Conservation (phyloP, 2,888 invertebrate species). For the Anodontia alba region DNA sequence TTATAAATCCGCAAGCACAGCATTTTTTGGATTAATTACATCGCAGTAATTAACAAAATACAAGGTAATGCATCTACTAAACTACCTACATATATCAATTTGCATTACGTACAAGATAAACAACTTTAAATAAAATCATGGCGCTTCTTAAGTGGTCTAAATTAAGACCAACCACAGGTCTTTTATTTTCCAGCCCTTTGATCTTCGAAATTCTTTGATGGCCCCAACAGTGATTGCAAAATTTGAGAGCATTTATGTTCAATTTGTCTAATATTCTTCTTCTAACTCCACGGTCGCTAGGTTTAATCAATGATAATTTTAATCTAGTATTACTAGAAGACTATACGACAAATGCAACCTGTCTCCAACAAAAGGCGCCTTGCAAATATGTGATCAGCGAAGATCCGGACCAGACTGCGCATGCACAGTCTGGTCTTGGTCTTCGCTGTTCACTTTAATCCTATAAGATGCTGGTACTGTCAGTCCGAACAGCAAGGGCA, state of each 20-base stretch:
- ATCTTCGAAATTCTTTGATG: conserved; percentile 3
- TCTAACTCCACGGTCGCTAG: conserved; percentile 9
- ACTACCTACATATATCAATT: not conserved
- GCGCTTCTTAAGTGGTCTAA: conserved; percentile 6
- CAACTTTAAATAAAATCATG: not conserved
- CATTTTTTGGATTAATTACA: too few relatives aligned
- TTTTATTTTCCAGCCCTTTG: conserved; percentile 16
- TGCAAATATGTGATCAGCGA: too few relatives aligned
- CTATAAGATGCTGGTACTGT: too few relatives aligned
- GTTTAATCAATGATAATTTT: conserved; percentile 51
- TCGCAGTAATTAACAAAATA: too few relatives aligned
- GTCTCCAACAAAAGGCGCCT: not conserved
- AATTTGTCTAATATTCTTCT: conserved; percentile 14
- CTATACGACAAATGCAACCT: conserved; percentile 32
- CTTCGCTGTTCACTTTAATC: too few relatives aligned
- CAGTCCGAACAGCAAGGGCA: too few relatives aligned
- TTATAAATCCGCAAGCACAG: too few relatives aligned
- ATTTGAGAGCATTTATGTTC: conserved; percentile 18
- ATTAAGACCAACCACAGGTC: conserved; percentile 17
- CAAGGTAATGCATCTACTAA: not conserved
- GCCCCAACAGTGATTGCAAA: not conserved
- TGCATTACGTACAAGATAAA: not conserved
- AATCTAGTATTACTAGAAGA: conserved; percentile 55
- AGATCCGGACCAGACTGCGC: too few relatives aligned
- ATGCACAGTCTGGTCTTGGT: too few relatives aligned